Percentiles rank a stretch among this genome's conserved stretches.
Evolutionary conservation across 2,113 vertebrate genomes (phyloP).

Genomic region (Piliocolobus tephrosceles): DNA sequence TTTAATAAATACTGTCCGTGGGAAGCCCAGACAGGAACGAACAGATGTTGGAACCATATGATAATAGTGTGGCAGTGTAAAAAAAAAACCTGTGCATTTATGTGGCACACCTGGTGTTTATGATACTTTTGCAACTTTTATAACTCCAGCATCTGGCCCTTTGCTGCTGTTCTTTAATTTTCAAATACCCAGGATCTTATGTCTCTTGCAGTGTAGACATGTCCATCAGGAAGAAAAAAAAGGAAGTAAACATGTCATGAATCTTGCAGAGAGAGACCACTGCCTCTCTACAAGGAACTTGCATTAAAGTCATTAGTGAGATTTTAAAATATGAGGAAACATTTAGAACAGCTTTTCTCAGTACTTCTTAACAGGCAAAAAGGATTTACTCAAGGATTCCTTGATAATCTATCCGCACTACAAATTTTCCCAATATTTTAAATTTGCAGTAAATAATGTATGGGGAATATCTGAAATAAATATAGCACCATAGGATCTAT

Average conservation of each 20-base stretch:
- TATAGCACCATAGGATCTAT: background rate
- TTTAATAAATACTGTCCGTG: slow-evolving; percentile 77
- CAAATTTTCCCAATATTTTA: slow-evolving; percentile 22
- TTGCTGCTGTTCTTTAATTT: slow-evolving; percentile 77
- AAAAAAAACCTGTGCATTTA: slow-evolving; percentile 69
- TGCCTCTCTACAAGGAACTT: slow-evolving; percentile 29
- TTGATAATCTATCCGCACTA: background rate
- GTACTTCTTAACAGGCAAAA: background rate
- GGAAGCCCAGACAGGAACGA: slow-evolving; percentile 59
- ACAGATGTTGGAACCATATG: slow-evolving; percentile 76
- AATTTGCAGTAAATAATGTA: background rate
- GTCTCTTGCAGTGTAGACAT: slow-evolving; percentile 64
- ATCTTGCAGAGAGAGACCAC: slow-evolving; percentile 37
- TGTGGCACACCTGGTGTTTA: slow-evolving; percentile 75
- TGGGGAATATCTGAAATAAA: slow-evolving; percentile 10
- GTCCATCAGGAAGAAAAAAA: slow-evolving; percentile 32
- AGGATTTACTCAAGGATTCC: background rate
- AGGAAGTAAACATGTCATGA: background rate
- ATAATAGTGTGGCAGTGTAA: slow-evolving; percentile 61
- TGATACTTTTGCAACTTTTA: slow-evolving; percentile 73
- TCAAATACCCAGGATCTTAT: slow-evolving; percentile 66
- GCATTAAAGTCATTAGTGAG: slow-evolving; percentile 29
- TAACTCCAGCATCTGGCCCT: slow-evolving; percentile 72
- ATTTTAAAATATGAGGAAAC: slow-evolving; percentile 51
- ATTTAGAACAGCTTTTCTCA: slow-evolving; percentile 21